Evolutionary conservation across 2,888 invertebrate genomes (phyloP).

Genomic region (Sinodicranocentrus sp.): DNA sequence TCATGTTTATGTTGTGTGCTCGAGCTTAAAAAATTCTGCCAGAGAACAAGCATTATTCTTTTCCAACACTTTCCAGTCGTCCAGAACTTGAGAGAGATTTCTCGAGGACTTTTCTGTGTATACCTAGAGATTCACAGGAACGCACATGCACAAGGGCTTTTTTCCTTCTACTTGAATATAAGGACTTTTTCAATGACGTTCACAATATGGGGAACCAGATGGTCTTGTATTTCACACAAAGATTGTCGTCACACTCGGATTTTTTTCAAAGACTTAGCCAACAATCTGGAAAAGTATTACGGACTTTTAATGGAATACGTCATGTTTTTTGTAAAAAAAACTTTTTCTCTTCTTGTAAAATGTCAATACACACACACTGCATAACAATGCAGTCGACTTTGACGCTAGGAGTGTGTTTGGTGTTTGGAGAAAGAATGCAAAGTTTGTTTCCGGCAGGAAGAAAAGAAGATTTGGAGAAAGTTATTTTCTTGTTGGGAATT

Average conservation of each 20-base stretch:
- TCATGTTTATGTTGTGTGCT: constrained; percentile 63
- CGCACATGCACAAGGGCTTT: too few species aligned
- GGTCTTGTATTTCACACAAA: too few species aligned
- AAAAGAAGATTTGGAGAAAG: background rate
- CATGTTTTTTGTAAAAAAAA: constrained; percentile 41
- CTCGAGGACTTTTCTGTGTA: background rate
- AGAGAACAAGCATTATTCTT: constrained; percentile 54
- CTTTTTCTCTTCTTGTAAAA: constrained; percentile 3
- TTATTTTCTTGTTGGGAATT: background rate
- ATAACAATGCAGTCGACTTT: too few species aligned
- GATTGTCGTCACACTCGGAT: background rate
- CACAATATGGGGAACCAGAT: background rate
- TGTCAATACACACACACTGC: too few species aligned
- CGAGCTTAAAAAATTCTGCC: constrained; percentile 50
- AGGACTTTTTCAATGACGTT: too few species aligned
- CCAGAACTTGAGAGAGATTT: background rate
- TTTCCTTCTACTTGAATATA: too few species aligned
- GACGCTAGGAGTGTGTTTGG: background rate
- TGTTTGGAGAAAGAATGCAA: too few species aligned
- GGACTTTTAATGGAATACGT: constrained; percentile 55
- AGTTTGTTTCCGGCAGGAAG: background rate
- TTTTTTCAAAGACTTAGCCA: background rate
- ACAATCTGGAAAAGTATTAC: constrained; percentile 40
- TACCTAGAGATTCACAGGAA: background rate
- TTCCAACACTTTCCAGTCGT: constrained; percentile 29